Base-by-base conservation (phyloP, 2,797 vertebrate genomes). In the Acipenser transmontanus region DNA sequence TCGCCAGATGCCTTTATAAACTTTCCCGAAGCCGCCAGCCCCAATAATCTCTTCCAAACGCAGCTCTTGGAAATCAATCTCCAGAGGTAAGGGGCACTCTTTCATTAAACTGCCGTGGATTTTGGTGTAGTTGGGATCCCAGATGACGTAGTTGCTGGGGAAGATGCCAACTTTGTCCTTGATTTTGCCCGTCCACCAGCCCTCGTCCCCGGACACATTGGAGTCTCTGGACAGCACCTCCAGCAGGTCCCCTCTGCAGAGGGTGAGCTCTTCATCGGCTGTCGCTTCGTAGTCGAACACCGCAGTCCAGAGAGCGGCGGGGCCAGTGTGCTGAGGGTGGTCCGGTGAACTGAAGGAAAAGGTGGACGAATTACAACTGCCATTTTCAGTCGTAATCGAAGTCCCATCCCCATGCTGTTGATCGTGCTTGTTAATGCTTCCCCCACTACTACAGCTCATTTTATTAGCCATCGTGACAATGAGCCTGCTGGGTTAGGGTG, bases 141-240 rank as follows among this genome's bases (percentile, higher is more conserved):
- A 87, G 0, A 91, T 90, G 71, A 96, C 93, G 50, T 96, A 96
- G 84, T 94, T 95, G 77, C 93, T 90, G 47, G 95, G 94, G 77
- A 95, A 97, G 79, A 96, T 91, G 68, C 94, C 94, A 82, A 96
- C 94, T 61, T 93, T 93, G 82, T 91, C 91, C 79, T 90, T 84
- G 68, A 96, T 91, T 80, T 92, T 93, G 20, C 95, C 95, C 0
- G 94, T 94, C 95, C 94, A 97, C 95, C 95, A 96, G 59, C 95
- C 93, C 81, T 96, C 93, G 7, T 97, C 94, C 66, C 95, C 94
- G 1, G 94, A 97, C 62, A 97, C 92, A 51, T 90, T 91, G 48
- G 92, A 92, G 87, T 95, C 95, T 82, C 94, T 92, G 57, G 94
- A 96, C 52, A 96, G 93, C 71, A 96, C 92, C 85, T 94, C 92